Percentiles rank a stretch among this genome's conserved stretches.
Conservation (phyloP, 23 tunicate species). For the Clavelina lepadiformis region DNA sequence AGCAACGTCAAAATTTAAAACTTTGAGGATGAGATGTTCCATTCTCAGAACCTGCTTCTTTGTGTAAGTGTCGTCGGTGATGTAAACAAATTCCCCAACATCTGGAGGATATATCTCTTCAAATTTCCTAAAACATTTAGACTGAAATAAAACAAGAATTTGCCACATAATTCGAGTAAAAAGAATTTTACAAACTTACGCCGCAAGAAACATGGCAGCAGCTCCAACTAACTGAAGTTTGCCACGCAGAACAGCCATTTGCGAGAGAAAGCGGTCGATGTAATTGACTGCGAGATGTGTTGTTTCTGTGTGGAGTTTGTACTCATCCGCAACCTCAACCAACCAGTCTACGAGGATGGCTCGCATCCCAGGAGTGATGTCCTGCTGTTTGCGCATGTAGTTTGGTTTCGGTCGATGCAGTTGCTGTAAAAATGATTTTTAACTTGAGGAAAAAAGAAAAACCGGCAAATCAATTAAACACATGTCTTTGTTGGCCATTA, state of each 20-base stretch:
- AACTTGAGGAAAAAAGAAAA: no score
- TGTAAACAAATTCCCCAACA: slow-evolving; percentile 93
- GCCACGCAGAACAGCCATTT: slow-evolving; percentile 84
- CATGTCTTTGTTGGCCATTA: slow-evolving; percentile 14
- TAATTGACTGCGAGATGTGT: slow-evolving; percentile 91
- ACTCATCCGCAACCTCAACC: slow-evolving; percentile 87
- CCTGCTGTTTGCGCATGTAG: slow-evolving; percentile 98
- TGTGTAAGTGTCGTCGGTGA: slow-evolving; percentile 97
- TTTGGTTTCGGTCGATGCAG: slow-evolving; percentile 71
- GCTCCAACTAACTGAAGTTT: slow-evolving; percentile 97
- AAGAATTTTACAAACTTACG: slow-evolving; percentile 70
- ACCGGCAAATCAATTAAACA: neutral
- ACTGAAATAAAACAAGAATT: no score
- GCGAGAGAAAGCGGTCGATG: slow-evolving; percentile 86
- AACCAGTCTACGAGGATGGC: slow-evolving; percentile 91
- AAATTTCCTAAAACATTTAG: slow-evolving; percentile 94
- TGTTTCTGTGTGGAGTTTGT: slow-evolving; percentile 78
- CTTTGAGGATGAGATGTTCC: slow-evolving; percentile 95
- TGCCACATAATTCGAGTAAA: no score
- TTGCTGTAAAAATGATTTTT: slow-evolving; percentile 57
- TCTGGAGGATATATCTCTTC: slow-evolving; percentile 99
- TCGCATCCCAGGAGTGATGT: slow-evolving; percentile 87
- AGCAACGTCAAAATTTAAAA: slow-evolving; percentile 69
- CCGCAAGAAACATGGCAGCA: slow-evolving; percentile 94
- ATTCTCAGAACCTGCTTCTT: slow-evolving; percentile 87